Conservation (phyloP, 2,888 invertebrate genomes). For the Stenurella melanura region DNA sequence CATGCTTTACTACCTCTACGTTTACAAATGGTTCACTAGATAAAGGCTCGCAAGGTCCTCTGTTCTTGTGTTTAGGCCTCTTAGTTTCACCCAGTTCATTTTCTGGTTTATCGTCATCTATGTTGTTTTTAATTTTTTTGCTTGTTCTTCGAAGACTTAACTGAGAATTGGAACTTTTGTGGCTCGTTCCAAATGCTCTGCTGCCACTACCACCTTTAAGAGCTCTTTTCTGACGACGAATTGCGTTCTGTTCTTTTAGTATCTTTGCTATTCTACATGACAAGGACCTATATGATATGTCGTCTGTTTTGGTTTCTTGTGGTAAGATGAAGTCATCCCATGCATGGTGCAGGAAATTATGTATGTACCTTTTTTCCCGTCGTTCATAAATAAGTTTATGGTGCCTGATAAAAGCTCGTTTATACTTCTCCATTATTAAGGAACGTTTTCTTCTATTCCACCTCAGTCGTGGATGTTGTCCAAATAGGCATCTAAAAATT, state of each 20-base stretch:
- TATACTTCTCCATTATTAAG: constrained; percentile 70
- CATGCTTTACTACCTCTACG: constrained; percentile 82
- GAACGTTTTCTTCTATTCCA: constrained; percentile 85
- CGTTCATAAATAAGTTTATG: constrained; percentile 61
- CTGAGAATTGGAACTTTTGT: constrained; percentile 65
- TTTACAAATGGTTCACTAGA: constrained; percentile 80
- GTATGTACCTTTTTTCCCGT: constrained; percentile 59
- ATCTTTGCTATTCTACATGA: constrained; percentile 40
- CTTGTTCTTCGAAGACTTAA: constrained; percentile 64
- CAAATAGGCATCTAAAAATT: constrained; percentile 81
- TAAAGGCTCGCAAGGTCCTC: constrained; percentile 82
- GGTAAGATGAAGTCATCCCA: constrained; percentile 15
- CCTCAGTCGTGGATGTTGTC: constrained; percentile 90
- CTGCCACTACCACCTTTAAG: constrained; percentile 68
- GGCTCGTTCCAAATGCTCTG: constrained; percentile 66
- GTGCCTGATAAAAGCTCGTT: constrained; percentile 65
- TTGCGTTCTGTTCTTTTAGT: constrained; percentile 15
- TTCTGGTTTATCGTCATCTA: constrained; percentile 59
- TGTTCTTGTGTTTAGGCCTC: constrained; percentile 67
- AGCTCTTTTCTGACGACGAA: constrained; percentile 58
- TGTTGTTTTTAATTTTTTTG: constrained; percentile 59
- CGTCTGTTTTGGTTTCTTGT: background rate
- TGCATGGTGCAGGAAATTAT: constrained; percentile 69
- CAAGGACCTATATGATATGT: constrained; percentile 31
- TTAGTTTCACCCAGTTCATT: constrained; percentile 60